Conservation (phyloP, 1,140 invertebrate genomes). For the Bombus cullumanus region DNA sequence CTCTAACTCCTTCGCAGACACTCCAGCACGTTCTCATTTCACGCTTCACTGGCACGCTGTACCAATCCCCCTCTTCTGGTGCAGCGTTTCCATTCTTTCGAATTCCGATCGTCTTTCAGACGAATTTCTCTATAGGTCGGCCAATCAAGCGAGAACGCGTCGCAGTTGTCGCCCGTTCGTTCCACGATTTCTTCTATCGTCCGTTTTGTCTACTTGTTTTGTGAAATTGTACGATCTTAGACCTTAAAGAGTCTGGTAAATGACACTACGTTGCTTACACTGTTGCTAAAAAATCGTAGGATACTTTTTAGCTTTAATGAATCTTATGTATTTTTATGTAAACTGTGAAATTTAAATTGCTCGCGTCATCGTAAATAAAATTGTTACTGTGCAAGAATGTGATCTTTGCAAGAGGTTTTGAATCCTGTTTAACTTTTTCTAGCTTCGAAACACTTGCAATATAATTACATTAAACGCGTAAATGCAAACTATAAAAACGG, state of each 20-base stretch:
- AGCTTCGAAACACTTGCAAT: too few relatives aligned
- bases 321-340: too few relatives aligned
- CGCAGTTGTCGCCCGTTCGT: not conserved
- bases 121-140: not conserved
- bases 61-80: not conserved
- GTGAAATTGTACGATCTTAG: not conserved
- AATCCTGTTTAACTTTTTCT: too few relatives aligned
- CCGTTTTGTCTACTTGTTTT: not conserved
- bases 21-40: constrained; percentile 52
- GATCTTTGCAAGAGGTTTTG: too few relatives aligned
- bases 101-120: constrained; percentile 20
- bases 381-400: too few relatives aligned
- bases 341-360: too few relatives aligned
- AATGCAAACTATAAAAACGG: too few relatives aligned
- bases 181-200: not conserved
- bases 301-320: not conserved
- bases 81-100: constrained; percentile 27
- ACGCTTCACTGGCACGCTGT: constrained; percentile 36
- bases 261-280: not conserved
- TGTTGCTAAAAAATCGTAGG: too few relatives aligned
- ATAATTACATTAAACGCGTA: too few relatives aligned
- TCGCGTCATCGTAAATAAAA: too few relatives aligned
- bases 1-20: constrained; percentile 39
- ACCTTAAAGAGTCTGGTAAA: too few relatives aligned
- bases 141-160: not conserved